phyloP scores from a whole-genome alignment of 2,888 invertebrate genomes.

The Hedya salicella region DNA sequence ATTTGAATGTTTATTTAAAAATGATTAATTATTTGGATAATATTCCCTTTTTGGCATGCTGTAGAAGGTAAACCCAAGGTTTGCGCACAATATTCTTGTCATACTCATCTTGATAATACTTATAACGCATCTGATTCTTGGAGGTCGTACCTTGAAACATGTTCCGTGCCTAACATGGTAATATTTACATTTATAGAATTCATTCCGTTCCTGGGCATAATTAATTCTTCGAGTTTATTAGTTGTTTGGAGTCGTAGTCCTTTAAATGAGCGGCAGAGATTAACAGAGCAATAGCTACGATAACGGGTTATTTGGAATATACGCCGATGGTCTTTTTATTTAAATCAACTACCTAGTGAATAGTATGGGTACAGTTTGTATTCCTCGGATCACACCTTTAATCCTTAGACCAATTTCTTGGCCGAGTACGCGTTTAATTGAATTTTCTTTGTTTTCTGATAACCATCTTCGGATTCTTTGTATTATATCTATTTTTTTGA shows the following conservation, averaged over 20 bases:
- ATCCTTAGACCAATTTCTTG: too few species aligned
- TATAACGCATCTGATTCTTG: constrained; percentile 22
- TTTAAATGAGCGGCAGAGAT: constrained; percentile 14
- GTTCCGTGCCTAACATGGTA: constrained; percentile 25
- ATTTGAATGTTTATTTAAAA: not conserved
- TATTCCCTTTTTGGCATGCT: constrained; percentile 2
- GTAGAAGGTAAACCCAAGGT: constrained; percentile 18
- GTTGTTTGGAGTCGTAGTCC: constrained; percentile 11
- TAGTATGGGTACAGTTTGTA: not conserved
- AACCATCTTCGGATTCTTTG: too few species aligned
- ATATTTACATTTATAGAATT: constrained; percentile 14
- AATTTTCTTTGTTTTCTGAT: too few species aligned
- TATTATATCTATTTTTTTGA: too few species aligned
- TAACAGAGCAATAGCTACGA: constrained; percentile 13
- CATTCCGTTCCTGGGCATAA: constrained; percentile 11
- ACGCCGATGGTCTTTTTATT: constrained; percentile 7
- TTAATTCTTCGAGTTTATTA: constrained; percentile 31
- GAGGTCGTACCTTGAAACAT: constrained; percentile 40
- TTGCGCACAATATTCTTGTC: constrained; percentile 30
- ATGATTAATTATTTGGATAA: constrained; percentile 1
- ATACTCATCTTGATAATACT: constrained; percentile 34
- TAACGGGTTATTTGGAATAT: constrained; percentile 7
- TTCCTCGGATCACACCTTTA: too few species aligned
- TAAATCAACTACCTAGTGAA: not conserved
- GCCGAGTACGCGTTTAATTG: too few species aligned